These are phyloP conservation scores for Cetonia aurata DNA, from an alignment of 2,888 invertebrate genomes.

Conservation along the genomic window DNA sequence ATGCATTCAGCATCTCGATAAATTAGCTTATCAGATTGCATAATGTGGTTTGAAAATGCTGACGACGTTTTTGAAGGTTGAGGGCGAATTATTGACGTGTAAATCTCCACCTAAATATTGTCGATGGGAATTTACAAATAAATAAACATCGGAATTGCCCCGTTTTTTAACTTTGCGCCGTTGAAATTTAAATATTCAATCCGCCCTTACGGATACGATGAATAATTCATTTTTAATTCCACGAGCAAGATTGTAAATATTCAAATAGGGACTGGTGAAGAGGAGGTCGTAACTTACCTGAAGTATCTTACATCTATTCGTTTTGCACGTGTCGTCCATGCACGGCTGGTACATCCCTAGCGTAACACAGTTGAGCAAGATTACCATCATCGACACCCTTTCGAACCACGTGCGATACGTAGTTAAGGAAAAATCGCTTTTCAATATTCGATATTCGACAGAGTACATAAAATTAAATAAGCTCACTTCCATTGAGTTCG, in stretches of 20 bases:
- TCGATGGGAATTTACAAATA: no score
- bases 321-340: constrained; percentile 91
- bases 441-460: neutral
- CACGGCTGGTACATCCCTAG: constrained; percentile 99
- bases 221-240: constrained; percentile 27
- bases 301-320: constrained; percentile 90
- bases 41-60: no score
- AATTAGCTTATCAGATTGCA: no score
- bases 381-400: constrained; percentile 97
- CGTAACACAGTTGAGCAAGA: constrained; percentile 97
- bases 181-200: no score
- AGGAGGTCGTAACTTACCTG: constrained; percentile 75
- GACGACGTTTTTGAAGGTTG: no score
- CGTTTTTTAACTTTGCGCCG: no score
- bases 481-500: neutral
- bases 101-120: no score
- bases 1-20: neutral
- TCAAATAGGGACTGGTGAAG: neutral
- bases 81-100: no score
- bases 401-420: constrained; percentile 89
- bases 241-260: constrained; percentile 14
- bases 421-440: constrained; percentile 73
- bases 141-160: no score
- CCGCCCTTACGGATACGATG: neutral
- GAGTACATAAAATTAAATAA: neutral